Evolutionary conservation across 1,140 invertebrate species (phyloP), one percentile per base, ranked within the genome.

Genomic region (Heliothis subflexa): DNA sequence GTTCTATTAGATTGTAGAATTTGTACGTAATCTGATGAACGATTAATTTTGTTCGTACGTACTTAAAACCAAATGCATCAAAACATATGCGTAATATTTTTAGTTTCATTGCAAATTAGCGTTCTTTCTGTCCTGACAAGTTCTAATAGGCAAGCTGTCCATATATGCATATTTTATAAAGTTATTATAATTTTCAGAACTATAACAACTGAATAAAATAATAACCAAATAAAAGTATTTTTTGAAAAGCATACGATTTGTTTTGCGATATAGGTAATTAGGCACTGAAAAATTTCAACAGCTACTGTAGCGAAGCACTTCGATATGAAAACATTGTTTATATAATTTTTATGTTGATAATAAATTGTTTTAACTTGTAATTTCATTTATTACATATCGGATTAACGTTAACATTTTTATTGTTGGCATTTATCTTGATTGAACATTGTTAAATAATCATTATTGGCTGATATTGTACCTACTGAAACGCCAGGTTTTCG

Each of bases 351-450:
- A 59, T 16, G 75, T n/a, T 68, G 52, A 75, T 66, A 62, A 77
- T 57, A 68, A 77, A 83, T 78, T 85, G 80, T 88, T 87, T 87
- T 81, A 81, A 88, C 82, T 84, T 82, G 77, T 86, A 83, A 87
- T 87, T 78, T 71, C 28, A 12, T 78, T 80, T 80, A 80, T 78
- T 76, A 80, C 64, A 62, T 25, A 66, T 80, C 52, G 68, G 80
- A 74, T 81, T 73, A 78, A 33, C 11, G 16, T 68, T 68, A 80
- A 78, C 81, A 83, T 80, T 85, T 88, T 91, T 89, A 89, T 89
- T 89, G 81, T 75, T 40, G 68, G 59, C 78, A 21, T 50, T 84
- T 88, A 91, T 90, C 87, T 89, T 91, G 88, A 90, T 91, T 88
- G 87, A 89, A 84, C 74, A 89, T 80, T 82, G 68, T 77, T 64